Evolutionary conservation across 2,797 vertebrate genomes (phyloP), one percentile per base, ranked within the genome.

Genomic region (Prionace glauca): DNA sequence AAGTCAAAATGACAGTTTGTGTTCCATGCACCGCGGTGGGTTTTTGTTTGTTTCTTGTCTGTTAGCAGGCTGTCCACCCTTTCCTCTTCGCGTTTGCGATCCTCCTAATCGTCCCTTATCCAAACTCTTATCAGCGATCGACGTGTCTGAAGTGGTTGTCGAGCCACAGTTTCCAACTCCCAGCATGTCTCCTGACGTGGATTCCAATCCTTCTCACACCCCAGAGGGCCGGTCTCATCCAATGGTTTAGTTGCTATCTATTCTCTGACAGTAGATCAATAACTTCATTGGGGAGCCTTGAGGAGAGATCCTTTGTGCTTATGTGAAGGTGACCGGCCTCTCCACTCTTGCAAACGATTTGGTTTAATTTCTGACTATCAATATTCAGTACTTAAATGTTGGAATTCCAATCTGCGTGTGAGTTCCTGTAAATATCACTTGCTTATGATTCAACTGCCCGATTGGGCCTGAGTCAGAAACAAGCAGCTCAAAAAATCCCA

Each of bases 61-160:
- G 71, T 95, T 95, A 60, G 50, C 93, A 74, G 69, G 11, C 71
- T 72, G 93, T 74, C 50, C 45, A 60, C 71, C 56, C 41, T 77
- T 95, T 95, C 71, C 93, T 95, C 93, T 56, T 95, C 77, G 32
- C 71, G 14, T 50, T 77, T 95, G 26, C 24, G 20, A 71, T 22
- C 81, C 62, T 91, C 81, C 62, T 65, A 95, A 56, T 95, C 93
- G 71, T 95, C 93, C 9, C 93, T 95, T 77, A 74, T 74, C 93
- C 71, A 77, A 77, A 77, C 93, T n/a, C 93, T 95, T 95, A 95
- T 95, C 93, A 56, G 71, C 16, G 71, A 77, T 77, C 71, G 71
- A 20, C 41, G 93, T 56, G 71, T n/a, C 93, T 95, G 93, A 95
- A 95, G 93, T 50, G 26, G 26, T 50, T 95, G 14, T 29, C 5